Base-by-base conservation (phyloP, 2,113 vertebrate genomes). In the Budorcas taxicolor region DNA sequence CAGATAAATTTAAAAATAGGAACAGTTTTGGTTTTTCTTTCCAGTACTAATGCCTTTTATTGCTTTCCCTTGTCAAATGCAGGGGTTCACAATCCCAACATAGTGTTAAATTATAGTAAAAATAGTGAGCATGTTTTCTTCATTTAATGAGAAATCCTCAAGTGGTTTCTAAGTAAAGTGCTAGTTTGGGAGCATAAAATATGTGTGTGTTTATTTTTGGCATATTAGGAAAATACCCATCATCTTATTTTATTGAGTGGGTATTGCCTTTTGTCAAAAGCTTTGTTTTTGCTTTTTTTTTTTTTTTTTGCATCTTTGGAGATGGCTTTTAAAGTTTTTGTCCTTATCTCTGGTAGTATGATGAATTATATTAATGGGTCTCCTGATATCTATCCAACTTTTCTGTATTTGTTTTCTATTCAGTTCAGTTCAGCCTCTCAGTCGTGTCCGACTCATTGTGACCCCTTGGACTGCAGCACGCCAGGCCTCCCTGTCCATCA, bases 371-470 rank as follows among this genome's bases (percentile, higher is more conserved):
- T 25, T 71, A 57, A 40, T 33, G 25, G 9, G 12, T 60, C 74
- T 76, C 33, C 64, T 74, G 84, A 60, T 60, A 84, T 1, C 16
- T 81, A 43, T 27, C 58, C 43, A 84, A n/a, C 52, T 36, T 90
- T 57, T 47, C 43, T 76, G 13, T 74, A 19, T 10, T 43, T n/a
- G n/a, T 43, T 33, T 88, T 43, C n/a, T 52, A 3, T n/a, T 67
- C 16, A n/a, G 33, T 67, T 67, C 62, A n/a, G 33, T 67, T 67
- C 64, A 64, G 33, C 9, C 62, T 0, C 62, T 64, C 62, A 64
- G 62, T n/a, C 62, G 1, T 67, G 64, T 36, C 33, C 0, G 0
- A 36, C 33, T 67, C 17, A 36, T 64, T n/a, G 33, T 4, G 8
- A 67, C 64, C 64, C 64, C 33, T 36, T 67, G 17, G 33, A 36